phyloP scores from a whole-genome alignment of 2,113 vertebrate species.

The Plecotus auritus region DNA sequence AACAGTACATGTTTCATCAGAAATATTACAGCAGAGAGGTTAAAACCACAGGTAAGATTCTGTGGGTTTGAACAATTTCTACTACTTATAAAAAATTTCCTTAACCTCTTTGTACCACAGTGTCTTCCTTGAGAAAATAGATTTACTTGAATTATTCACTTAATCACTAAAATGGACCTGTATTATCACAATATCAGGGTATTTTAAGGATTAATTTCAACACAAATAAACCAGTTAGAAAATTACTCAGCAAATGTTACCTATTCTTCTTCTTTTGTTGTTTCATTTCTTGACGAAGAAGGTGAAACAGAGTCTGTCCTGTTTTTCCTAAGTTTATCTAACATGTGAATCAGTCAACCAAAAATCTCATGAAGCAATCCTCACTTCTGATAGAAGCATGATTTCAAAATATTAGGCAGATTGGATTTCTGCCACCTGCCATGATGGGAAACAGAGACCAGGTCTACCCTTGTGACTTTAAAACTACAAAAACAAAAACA shows the following conservation, averaged over 20 bases:
- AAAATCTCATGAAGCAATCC: background rate
- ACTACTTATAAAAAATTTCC: background rate
- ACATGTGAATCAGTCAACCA: background rate
- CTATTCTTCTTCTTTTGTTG: background rate
- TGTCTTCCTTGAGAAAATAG: background rate
- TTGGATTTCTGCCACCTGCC: background rate
- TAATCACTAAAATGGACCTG: background rate
- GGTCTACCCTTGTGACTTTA: background rate
- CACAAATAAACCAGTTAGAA: background rate
- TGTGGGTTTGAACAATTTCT: background rate
- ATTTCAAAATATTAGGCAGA: constrained; percentile 9
- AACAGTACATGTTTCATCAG: background rate
- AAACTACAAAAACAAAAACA: background rate
- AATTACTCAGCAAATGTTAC: constrained; percentile 14
- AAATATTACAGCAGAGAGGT: background rate
- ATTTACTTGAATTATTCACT: background rate
- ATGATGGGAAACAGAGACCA: background rate
- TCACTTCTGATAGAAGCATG: background rate
- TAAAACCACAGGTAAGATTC: background rate
- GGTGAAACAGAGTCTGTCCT: background rate
- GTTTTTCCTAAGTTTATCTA: background rate
- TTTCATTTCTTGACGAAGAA: constrained; percentile 12
- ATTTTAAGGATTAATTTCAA: background rate
- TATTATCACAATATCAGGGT: background rate
- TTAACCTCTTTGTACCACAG: background rate